Evolutionary conservation across 1,140 invertebrate species (phyloP), one percentile per base, ranked within the genome.

Genomic region (Philotrypesis tridentata): DNA sequence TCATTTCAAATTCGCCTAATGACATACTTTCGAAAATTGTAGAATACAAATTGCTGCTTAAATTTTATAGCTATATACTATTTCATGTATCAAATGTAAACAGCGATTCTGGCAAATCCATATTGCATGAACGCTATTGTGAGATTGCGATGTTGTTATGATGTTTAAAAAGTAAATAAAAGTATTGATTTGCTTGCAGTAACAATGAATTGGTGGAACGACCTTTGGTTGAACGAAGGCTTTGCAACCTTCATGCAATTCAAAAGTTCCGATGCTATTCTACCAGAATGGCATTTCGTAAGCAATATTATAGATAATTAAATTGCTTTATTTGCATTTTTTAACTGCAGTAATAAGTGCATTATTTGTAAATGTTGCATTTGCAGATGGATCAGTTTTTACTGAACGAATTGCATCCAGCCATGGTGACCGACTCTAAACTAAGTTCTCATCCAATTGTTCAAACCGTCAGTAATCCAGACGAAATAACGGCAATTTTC

Each of bases 191-290:
- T 78, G 21, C n/a, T n/a, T 67, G 33, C 81, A 96, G 97, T 97
- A 3, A 98, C 97, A 14, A 95, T 97, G 94, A 93, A 95, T 84
- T 98, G 97, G 97, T 98, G 97, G 97, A 95, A 96, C 89, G 97
- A 98, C 89, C 91, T 98, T 0, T 98, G 97, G 97, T 91, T 98
- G 9, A 98, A 98, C 90, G 97, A 98, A 92, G 97, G 97, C 3
- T 98, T 99, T 88, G 97, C 97, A 11, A 94, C 94, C 6, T 98
- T 95, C 87, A 95, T 98, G 91, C 94, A 96, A 89, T 97, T 95
- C 85, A 96, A 97, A 90, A 95, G 95, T 61, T 92, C 95, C 6
- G 91, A 95, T 88, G 91, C 92, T 33, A 93, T 95, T 61, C 93
- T 97, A 87, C 94, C 95, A 2, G 94, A 96, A 33, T 98, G 97